Conservation (phyloP, 1,140 invertebrate species). For the Pristionchus pacificus region DNA sequence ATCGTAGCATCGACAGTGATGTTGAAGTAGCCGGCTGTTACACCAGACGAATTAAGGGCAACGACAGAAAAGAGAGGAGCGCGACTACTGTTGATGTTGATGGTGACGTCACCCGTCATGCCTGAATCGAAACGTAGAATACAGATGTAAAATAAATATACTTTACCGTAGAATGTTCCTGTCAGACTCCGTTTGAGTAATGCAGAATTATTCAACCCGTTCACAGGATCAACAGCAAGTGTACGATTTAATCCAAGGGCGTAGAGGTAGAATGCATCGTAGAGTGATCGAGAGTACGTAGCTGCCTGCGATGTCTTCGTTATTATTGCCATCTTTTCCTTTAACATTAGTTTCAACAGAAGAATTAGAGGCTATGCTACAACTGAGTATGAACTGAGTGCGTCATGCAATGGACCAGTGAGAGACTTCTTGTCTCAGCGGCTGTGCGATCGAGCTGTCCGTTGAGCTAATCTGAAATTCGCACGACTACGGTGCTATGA, state of each 20-base stretch:
- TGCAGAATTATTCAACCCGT: conserved; percentile 17
- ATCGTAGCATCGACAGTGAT: conserved; percentile 15
- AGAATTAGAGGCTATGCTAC: too few relatives aligned
- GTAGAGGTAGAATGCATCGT: conserved; percentile 36
- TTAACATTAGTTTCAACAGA: too few relatives aligned
- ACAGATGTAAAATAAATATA: too few relatives aligned
- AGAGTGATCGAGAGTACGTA: conserved; percentile 24
- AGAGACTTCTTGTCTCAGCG: too few relatives aligned
- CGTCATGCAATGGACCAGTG: too few relatives aligned
- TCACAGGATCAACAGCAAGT: conserved; percentile 8
- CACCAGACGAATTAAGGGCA: background rate
- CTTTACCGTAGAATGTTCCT: conserved; percentile 17
- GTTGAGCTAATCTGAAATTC: too few relatives aligned
- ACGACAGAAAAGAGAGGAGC: conserved; percentile 20
- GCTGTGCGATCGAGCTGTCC: too few relatives aligned
- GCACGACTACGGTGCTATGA: too few relatives aligned
- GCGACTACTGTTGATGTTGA: conserved; percentile 21
- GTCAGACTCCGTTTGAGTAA: conserved; percentile 12
- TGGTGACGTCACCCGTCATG: conserved; percentile 20
- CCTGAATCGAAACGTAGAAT: conserved; percentile 15
- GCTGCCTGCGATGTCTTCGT: too few relatives aligned
- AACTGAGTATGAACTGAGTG: too few relatives aligned
- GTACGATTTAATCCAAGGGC: conserved; percentile 9
- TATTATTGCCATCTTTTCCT: too few relatives aligned
- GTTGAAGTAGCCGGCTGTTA: conserved; percentile 5